Evolutionary conservation across 2,888 invertebrate species (phyloP).

Genomic region (Aphodius granarius): DNA sequence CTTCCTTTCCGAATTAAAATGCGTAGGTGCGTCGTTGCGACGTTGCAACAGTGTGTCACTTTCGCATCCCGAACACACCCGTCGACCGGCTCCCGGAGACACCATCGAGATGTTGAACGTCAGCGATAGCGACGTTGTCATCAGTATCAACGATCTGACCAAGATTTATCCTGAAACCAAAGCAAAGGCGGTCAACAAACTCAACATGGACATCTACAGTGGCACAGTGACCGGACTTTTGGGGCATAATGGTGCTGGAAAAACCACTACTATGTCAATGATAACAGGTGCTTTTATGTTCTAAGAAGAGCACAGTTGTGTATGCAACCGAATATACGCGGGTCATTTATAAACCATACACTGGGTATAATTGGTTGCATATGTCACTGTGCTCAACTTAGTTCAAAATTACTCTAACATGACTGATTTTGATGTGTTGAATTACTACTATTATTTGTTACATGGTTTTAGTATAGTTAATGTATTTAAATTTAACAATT

Average conservation of each 20-base stretch:
- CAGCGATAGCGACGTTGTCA: not conserved
- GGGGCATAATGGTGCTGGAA: constrained; percentile 64
- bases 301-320: not conserved
- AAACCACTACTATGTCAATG: constrained; percentile 70
- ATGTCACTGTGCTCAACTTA: too few species aligned
- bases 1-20: constrained; percentile 27
- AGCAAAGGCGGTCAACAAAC: constrained; percentile 64
- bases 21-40: not conserved
- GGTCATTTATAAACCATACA: too few species aligned
- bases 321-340: too few species aligned
- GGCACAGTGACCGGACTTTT: constrained; percentile 85
- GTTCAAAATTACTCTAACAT: too few species aligned
- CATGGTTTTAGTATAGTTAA: too few species aligned
- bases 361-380: too few species aligned
- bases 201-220: constrained; percentile 74
- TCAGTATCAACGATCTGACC: constrained; percentile 9
- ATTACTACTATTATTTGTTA: too few species aligned
- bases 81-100: not conserved
- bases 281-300: constrained; percentile 43
- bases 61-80: not conserved
- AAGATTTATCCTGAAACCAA: constrained; percentile 19
- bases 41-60: not conserved
- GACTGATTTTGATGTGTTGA: too few species aligned
- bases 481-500: too few species aligned
- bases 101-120: constrained; percentile 5